Evolutionary conservation across 1,140 invertebrate species (phyloP).

Genomic region (Cryptotermes secundus): DNA sequence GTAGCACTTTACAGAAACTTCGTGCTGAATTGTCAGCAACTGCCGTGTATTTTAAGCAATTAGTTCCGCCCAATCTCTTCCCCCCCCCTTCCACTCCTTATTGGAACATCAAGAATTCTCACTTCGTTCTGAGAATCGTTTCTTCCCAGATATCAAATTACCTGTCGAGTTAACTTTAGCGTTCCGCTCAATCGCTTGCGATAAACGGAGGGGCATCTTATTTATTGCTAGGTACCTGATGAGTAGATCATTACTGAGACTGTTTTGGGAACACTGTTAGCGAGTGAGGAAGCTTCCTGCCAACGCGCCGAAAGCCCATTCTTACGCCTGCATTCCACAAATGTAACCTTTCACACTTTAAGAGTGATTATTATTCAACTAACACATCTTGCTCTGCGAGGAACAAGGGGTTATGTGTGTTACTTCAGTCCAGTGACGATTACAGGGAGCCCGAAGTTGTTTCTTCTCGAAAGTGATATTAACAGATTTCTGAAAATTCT

Average conservation of each 20-base stretch:
- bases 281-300: background rate
- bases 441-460: too few relatives aligned
- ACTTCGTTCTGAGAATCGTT: too few relatives aligned
- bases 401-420: slow-evolving; percentile 43
- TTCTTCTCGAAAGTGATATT: too few relatives aligned
- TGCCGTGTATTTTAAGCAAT: background rate
- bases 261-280: background rate
- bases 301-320: background rate
- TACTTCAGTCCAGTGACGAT: too few relatives aligned
- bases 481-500: too few relatives aligned
- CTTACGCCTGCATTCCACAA: background rate
- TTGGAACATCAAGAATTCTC: background rate
- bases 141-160: too few relatives aligned
- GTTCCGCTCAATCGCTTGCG: background rate
- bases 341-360: background rate
- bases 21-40: background rate
- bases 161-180: background rate
- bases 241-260: background rate
- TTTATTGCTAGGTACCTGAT: background rate
- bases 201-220: background rate
- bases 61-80: background rate
- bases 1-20: background rate
- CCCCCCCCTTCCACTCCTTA: background rate
- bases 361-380: background rate
- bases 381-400: background rate